Conservation (phyloP, 2,888 invertebrate genomes). For the Caenorhabditis doughertyi region DNA sequence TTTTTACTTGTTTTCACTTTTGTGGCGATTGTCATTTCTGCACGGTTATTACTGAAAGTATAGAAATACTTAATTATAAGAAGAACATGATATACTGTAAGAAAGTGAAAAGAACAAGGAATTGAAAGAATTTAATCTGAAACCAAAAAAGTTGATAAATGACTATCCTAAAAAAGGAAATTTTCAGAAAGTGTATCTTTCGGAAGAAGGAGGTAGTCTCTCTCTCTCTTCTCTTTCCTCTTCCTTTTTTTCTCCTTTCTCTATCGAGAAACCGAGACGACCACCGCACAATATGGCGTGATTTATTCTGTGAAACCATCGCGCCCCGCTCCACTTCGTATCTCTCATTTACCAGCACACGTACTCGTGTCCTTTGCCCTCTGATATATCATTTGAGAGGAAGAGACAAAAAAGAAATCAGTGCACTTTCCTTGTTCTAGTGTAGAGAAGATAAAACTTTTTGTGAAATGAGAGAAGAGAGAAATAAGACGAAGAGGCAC, state of each 20-base stretch:
- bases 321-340: slow-evolving; percentile 45
- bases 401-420: slow-evolving; percentile 8
- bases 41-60: slow-evolving; percentile 41
- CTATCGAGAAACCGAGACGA: slow-evolving; percentile 27
- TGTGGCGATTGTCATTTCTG: slow-evolving; percentile 63
- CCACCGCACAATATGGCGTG: slow-evolving; percentile 63
- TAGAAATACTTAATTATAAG: not conserved
- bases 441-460: slow-evolving; percentile 35
- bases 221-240: not conserved
- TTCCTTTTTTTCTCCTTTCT: not conserved
- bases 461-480: not conserved
- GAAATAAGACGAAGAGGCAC: slow-evolving; percentile 19
- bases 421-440: slow-evolving; percentile 53
- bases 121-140: not conserved
- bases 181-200: slow-evolving; percentile 5
- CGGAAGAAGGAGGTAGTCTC: slow-evolving; percentile 5
- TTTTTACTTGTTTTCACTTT: slow-evolving; percentile 64
- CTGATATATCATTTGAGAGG: slow-evolving; percentile 20
- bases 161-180: slow-evolving; percentile 9
- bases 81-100: not conserved
- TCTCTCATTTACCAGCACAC: slow-evolving; percentile 55
- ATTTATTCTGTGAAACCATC: slow-evolving; percentile 62
- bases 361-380: slow-evolving; percentile 58
- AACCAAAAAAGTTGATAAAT: not conserved
- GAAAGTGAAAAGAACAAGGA: not conserved